Evolutionary conservation across 2,113 vertebrate genomes (phyloP).

Genomic region (Benitochromis conjunctus): DNA sequence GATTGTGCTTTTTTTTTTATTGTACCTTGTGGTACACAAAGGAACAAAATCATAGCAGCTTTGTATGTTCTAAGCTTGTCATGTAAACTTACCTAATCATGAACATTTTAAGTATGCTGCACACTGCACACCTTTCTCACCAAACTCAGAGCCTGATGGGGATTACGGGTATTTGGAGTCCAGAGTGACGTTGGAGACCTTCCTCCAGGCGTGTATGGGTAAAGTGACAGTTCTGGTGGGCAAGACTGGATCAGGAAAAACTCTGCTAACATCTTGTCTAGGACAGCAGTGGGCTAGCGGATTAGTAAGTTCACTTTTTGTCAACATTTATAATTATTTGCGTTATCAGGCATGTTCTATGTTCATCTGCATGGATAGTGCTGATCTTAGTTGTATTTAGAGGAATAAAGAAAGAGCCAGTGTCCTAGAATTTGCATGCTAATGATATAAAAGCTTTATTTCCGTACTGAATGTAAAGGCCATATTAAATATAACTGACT

Average conservation of each 20-base stretch:
- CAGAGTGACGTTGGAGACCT: slow-evolving; percentile 66
- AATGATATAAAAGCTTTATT: background rate
- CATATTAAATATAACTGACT: background rate
- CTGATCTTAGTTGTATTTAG: background rate
- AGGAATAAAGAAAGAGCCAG: background rate
- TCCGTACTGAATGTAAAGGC: rapidly evolving
- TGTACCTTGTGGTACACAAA: background rate
- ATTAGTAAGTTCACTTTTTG: slow-evolving; percentile 15
- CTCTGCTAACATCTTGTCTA: slow-evolving; percentile 75
- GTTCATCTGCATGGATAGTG: background rate
- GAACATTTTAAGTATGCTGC: background rate
- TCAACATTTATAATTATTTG: background rate
- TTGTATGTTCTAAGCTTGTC: background rate
- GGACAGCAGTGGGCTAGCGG: slow-evolving; percentile 79
- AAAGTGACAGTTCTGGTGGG: slow-evolving; percentile 79
- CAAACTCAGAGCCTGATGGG: slow-evolving; percentile 27
- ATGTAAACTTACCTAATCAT: background rate
- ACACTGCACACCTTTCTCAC: background rate
- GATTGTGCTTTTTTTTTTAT: background rate
- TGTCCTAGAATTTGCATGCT: background rate
- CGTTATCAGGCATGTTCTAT: background rate
- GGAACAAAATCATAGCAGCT: background rate
- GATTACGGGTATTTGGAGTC: slow-evolving; percentile 63
- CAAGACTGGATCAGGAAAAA: slow-evolving; percentile 86
- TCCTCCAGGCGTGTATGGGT: slow-evolving; percentile 60